Percentiles rank a stretch among this genome's conserved stretches.
phyloP scores from a whole-genome alignment of 2,888 invertebrate species.

The Lucinisca nassula region DNA sequence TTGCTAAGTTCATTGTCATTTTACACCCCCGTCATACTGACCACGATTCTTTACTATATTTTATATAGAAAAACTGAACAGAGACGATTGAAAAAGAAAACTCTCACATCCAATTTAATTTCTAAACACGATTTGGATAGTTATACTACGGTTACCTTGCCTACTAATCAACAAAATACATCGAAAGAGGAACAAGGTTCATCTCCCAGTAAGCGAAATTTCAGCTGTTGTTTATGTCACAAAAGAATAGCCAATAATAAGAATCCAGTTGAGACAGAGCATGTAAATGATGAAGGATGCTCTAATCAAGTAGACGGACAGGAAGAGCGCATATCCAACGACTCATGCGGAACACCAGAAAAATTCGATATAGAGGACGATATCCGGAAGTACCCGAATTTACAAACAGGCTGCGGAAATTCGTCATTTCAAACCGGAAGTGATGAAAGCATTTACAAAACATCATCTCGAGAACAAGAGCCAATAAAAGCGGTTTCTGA shows the following conservation, averaged over 20 bases:
- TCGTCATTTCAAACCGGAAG: not conserved
- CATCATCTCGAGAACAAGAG: not conserved
- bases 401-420: not conserved
- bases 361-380: not conserved
- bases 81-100: not conserved
- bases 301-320: not conserved
- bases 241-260: not conserved
- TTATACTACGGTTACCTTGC: too few relatives aligned
- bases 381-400: not conserved
- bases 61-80: not conserved
- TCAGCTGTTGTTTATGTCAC: not conserved
- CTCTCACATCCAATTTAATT: not conserved
- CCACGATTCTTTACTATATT: not conserved
- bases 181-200: not conserved
- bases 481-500: not conserved
- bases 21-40: not conserved
- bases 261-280: not conserved
- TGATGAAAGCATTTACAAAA: not conserved
- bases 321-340: not conserved
- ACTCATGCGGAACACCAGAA: not conserved
- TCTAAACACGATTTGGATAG: too few relatives aligned
- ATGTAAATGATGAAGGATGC: not conserved
- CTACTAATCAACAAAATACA: too few relatives aligned
- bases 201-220: not conserved
- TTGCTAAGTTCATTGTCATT: not conserved